A percentile compares a stretch with the other conserved stretches of the same genome.
Evolutionary conservation across 2,113 vertebrate species (phyloP).

Genomic region (Centropus unirufus): DNA sequence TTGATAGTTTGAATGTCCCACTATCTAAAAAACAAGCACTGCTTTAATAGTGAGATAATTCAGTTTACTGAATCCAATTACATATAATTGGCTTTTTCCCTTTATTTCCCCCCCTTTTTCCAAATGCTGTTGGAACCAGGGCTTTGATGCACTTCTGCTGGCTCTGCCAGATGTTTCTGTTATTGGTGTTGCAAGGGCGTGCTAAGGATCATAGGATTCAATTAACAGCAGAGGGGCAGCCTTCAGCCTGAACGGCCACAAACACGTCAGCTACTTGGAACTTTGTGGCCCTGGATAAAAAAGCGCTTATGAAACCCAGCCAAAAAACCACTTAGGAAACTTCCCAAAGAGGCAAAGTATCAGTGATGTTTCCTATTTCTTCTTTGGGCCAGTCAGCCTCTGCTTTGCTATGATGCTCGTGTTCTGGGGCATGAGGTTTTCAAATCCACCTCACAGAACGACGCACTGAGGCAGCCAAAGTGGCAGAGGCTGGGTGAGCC

Average conservation of each 20-base stretch:
- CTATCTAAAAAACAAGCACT: conserved; percentile 54
- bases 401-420: neutral
- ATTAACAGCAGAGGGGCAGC: neutral
- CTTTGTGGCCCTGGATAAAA: neutral
- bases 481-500: rapidly evolving
- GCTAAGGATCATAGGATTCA: neutral
- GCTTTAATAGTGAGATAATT: conserved; percentile 67
- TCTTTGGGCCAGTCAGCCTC: neutral
- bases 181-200: neutral
- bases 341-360: neutral
- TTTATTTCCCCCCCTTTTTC: neutral
- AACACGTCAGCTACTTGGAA: neutral
- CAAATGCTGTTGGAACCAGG: neutral
- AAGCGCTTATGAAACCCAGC: neutral
- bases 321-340: neutral
- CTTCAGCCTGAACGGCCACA: neutral
- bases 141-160: neutral
- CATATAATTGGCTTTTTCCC: conserved; percentile 51
- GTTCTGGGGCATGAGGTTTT: neutral
- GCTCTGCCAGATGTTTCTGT: conserved; percentile 6
- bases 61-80: conserved; percentile 72
- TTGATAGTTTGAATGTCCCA: conserved; percentile 61
- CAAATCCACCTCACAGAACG: neutral
- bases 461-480: neutral
- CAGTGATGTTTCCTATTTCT: neutral